A percentile compares a stretch with the other conserved stretches of the same genome.
Evolutionary conservation across 2,888 invertebrate genomes (phyloP).

Genomic region (Campoplex nolae): DNA sequence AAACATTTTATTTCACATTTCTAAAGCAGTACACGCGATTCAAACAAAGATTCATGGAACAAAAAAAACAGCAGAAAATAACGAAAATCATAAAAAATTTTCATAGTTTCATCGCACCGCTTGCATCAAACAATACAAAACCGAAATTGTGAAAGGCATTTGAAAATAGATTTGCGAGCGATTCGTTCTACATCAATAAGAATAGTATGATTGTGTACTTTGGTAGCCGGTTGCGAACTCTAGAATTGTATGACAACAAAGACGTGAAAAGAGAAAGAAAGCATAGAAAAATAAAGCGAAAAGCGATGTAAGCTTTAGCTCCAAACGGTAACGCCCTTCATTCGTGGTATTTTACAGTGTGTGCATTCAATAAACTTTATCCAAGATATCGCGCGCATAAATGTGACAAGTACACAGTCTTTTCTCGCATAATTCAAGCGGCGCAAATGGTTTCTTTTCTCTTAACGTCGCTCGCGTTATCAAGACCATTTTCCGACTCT

Average conservation of each 20-base stretch:
- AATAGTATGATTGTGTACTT: not conserved
- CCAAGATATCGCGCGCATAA: conserved; percentile 13
- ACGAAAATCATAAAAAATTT: not conserved
- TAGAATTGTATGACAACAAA: conserved; percentile 2
- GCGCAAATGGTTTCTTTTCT: not conserved
- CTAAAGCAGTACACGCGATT: not conserved
- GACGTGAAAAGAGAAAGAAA: conserved; percentile 1
- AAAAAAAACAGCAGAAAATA: not conserved
- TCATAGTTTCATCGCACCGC: not conserved
- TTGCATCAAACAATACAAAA: not conserved
- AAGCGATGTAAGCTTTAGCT: conserved; percentile 16
- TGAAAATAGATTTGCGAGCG: not conserved
- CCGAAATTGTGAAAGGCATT: not conserved
- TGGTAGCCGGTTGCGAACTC: not conserved
- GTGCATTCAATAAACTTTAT: conserved; percentile 21
- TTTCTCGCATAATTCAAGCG: not conserved
- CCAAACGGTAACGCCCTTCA: conserved; percentile 28
- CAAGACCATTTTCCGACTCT: not conserved
- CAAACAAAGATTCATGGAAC: not conserved
- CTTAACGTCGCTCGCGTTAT: not conserved
- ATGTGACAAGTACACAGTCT: conserved; percentile 27
- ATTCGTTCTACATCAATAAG: not conserved
- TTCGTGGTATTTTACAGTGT: conserved; percentile 26
- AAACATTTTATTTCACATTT: not conserved
- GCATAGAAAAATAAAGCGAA: conserved; percentile 16